A percentile compares a stretch with the other conserved stretches of the same genome.
phyloP scores from a whole-genome alignment of 35 echinoderm and acorn worm species.

The Lytechinus pictus region DNA sequence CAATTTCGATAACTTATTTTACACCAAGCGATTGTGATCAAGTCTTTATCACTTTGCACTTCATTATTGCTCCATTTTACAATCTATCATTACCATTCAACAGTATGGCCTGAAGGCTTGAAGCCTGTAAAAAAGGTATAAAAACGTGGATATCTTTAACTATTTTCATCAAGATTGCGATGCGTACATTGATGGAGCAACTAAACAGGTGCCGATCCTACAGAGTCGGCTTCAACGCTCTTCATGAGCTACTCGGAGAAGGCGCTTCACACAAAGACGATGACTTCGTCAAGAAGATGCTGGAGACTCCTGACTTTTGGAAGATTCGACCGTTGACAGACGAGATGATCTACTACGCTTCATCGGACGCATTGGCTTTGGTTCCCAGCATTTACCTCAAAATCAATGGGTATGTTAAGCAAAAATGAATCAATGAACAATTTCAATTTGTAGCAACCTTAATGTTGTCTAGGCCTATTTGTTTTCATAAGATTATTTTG shows the following conservation, averaged over 20 bases:
- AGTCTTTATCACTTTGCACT: background rate
- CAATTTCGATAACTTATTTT: too few relatives aligned
- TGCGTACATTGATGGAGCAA: background rate
- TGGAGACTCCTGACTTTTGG: constrained; percentile 32
- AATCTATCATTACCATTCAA: background rate
- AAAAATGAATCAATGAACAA: background rate
- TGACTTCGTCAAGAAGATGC: constrained; percentile 23
- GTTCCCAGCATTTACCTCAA: constrained; percentile 39
- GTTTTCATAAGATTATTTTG: too few relatives aligned
- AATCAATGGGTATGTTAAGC: constrained; percentile 22
- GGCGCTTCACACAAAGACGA: background rate
- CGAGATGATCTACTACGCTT: constrained; percentile 50
- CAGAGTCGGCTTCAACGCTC: background rate
- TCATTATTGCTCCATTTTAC: background rate
- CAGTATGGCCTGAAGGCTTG: background rate
- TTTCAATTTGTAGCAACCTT: too few relatives aligned
- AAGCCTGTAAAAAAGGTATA: background rate
- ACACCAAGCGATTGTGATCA: too few relatives aligned
- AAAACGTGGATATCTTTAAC: background rate
- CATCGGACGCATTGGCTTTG: constrained; percentile 2
- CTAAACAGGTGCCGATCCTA: background rate
- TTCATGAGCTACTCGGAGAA: constrained; percentile 38
- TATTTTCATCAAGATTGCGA: background rate
- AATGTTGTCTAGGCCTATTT: too few relatives aligned
- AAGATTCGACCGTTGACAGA: constrained; percentile 18